phyloP scores from a whole-genome alignment of 2,113 vertebrate genomes.

The Thamnaconus septentrionalis region DNA sequence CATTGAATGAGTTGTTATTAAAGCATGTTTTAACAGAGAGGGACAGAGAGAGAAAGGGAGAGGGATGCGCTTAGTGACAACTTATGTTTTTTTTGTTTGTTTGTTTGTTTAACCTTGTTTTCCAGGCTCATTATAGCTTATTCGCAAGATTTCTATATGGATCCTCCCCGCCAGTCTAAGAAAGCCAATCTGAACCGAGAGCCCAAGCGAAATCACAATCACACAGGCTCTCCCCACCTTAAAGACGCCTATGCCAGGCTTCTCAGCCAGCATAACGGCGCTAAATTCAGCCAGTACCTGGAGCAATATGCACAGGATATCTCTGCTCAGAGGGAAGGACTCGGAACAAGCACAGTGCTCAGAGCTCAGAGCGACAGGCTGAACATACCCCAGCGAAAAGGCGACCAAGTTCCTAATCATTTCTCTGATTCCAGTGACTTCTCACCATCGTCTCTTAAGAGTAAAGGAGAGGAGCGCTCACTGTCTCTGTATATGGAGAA shows the following conservation, averaged over 20 bases:
- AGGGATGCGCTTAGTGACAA: too few relatives aligned
- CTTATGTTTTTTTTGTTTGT: too few relatives aligned
- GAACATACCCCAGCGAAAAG: constrained; percentile 46
- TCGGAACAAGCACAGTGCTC: constrained; percentile 12
- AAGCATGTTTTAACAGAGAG: too few relatives aligned
- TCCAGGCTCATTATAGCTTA: constrained; percentile 12
- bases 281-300: constrained; percentile 77
- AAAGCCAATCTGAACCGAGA: constrained; percentile 51
- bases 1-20: too few relatives aligned
- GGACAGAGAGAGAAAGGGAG: too few relatives aligned
- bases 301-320: constrained; percentile 76
- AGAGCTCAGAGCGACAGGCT: constrained; percentile 49
- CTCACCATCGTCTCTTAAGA: constrained; percentile 56
- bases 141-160: constrained; percentile 57
- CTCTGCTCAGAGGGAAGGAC: constrained; percentile 65
- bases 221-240: constrained; percentile 57
- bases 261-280: constrained; percentile 83
- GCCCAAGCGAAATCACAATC: constrained; percentile 62
- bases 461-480: constrained; percentile 61
- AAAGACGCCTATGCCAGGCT: constrained; percentile 85
- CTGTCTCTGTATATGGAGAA: constrained; percentile 71
- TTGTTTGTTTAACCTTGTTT: neutral
- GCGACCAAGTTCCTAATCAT: constrained; percentile 48
- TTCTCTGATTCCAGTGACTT: constrained; percentile 64
- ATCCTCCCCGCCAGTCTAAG: constrained; percentile 63